Conservation (phyloP, 2,888 invertebrate species). For the Xiphydria camelus region DNA sequence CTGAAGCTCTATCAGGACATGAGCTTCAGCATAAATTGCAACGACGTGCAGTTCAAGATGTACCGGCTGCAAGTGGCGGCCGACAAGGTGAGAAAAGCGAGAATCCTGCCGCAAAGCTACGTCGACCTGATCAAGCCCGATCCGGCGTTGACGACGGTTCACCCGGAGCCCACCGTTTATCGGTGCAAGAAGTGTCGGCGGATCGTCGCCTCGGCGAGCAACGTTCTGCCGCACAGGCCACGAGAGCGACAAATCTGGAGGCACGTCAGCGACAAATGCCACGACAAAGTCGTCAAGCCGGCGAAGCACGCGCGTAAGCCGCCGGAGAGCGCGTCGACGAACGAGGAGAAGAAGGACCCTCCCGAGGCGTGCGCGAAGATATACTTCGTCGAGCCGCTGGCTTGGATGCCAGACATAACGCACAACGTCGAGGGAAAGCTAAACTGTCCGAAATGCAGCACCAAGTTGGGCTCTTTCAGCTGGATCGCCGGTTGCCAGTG, state of each 20-base stretch:
- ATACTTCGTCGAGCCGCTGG: conserved; percentile 86
- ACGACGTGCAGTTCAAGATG: conserved; percentile 72
- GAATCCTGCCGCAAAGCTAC: conserved; percentile 80
- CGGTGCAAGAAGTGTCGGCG: conserved; percentile 82
- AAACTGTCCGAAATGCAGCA: conserved; percentile 81
- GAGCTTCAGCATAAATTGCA: conserved; percentile 73
- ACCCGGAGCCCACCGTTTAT: conserved; percentile 83
- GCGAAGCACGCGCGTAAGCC: conserved; percentile 29
- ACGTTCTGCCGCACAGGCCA: conserved; percentile 74
- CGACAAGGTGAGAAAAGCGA: conserved; percentile 79
- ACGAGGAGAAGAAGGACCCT: conserved; percentile 18
- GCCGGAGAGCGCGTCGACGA: conserved; percentile 37
- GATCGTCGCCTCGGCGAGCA: conserved; percentile 78
- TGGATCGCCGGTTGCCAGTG: conserved; percentile 88
- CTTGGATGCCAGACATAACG: conserved; percentile 82
- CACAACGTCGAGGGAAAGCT: conserved; percentile 79
- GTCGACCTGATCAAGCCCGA: conserved; percentile 78
- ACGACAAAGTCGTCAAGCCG: conserved; percentile 32
- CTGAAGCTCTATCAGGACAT: conserved; percentile 78
- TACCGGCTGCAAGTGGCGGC: conserved; percentile 80
- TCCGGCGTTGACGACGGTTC: conserved; percentile 73
- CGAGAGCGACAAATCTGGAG: conserved; percentile 61
- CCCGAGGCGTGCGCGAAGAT: conserved; percentile 69
- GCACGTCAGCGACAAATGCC: conserved; percentile 52
- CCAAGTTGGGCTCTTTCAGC: conserved; percentile 87